Evolutionary conservation across 2,888 invertebrate genomes (phyloP), one percentile per base, ranked within the genome.

Genomic region (Hirtodrosophila confusa): DNA sequence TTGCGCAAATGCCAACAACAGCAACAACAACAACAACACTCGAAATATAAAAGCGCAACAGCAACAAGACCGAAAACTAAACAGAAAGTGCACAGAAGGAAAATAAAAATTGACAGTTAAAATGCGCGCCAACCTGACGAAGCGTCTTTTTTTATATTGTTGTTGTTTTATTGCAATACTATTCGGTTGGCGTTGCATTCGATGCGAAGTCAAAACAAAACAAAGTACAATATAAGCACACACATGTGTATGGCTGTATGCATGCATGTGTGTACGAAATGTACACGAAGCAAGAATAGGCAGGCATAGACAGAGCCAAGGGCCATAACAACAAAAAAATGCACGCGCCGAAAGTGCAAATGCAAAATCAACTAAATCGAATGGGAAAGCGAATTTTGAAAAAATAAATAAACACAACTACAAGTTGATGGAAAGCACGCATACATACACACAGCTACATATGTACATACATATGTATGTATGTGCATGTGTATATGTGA

Each of bases 131-230:
- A 66, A 73, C 40, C 39, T 64, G 37, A 69, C 29, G 43, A 55
- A 60, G 7, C 12, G 11, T 50, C 39, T 17, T 17, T 17, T 17
- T 63, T 24, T 36, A n/a, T 35, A 1, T 40, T 58, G n/a, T 24
- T 33, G 8, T 35, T 40, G 10, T 39, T 33, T 39, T 37, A 10
- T 36, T 31, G 4, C 23, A 36, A 36, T 44, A 49, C 50, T 60
- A 45, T 12, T 27, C 4, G 17, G 11, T 23, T 40, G 33, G 3
- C 49, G 37, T 33, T 23, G 40, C 33, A 39, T 57, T 24, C 47
- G 56, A 48, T 64, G 63, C 57, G 48, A 62, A 62, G 64, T 72
- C 58, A 79, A 75, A 79, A 71, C 75, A 78, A 78, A 78, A 58
- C 67, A 53, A 64, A 50, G 27, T 41, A 4, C 37, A 36, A 8